These are phyloP conservation scores for Archips xylosteana DNA, from an alignment of 2,888 invertebrate genomes.

Conservation along the genomic window DNA sequence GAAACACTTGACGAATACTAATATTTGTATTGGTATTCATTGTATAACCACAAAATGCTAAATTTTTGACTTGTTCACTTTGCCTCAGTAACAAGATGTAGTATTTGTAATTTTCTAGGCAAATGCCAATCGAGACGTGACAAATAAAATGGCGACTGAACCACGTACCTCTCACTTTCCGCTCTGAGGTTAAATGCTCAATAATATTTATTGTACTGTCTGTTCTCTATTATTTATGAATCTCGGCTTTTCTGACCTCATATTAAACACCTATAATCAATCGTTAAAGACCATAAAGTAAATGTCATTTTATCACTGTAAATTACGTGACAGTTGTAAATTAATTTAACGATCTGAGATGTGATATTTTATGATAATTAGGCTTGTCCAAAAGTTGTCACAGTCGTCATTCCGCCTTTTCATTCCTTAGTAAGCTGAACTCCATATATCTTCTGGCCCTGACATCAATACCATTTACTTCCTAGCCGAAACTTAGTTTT, in stretches of 20 bases:
- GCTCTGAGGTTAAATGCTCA: constrained; percentile 50
- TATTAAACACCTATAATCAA: constrained; percentile 36
- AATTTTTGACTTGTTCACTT: constrained; percentile 3
- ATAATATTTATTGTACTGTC: constrained; percentile 39
- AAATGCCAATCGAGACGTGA: constrained; percentile 74
- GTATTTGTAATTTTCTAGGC: constrained; percentile 36
- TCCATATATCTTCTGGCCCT: constrained; percentile 18
- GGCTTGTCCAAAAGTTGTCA: constrained; percentile 22
- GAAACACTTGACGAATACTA: too few species aligned
- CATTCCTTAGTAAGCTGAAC: constrained; percentile 25
- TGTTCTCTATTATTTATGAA: constrained; percentile 38
- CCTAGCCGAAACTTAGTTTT: background rate
- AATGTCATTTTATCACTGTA: constrained; percentile 35
- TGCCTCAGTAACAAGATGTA: constrained; percentile 10
- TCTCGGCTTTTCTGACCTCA: constrained; percentile 32
- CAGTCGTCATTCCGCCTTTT: constrained; percentile 23
- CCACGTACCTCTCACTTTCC: constrained; percentile 72
- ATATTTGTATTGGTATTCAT: too few species aligned
- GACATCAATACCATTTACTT: constrained; percentile 20
- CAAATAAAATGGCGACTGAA: constrained; percentile 73
- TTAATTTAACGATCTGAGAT: constrained; percentile 25
- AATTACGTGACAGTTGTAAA: constrained; percentile 23
- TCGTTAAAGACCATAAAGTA: constrained; percentile 32
- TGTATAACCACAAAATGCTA: background rate
- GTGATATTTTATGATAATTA: constrained; percentile 36